Conservation (phyloP, 2,113 vertebrate species). For the Caranx melampygus region DNA sequence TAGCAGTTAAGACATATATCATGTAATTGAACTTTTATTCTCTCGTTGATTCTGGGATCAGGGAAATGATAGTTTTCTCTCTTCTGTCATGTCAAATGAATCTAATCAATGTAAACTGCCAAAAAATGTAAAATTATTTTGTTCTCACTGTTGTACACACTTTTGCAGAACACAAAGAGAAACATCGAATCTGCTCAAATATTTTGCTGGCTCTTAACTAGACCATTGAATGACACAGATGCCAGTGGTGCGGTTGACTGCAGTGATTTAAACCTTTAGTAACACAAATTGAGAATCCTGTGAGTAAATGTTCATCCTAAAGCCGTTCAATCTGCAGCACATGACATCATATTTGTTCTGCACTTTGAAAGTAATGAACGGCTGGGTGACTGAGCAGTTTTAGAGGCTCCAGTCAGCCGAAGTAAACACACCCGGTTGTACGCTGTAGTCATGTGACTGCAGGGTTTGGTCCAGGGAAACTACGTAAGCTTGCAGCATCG, state of each 20-base stretch:
- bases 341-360: constrained; percentile 45
- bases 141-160: too few species aligned
- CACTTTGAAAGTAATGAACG: constrained; percentile 45
- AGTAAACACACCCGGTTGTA: constrained; percentile 65
- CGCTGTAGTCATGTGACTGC: constrained; percentile 61
- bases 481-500: constrained; percentile 61
- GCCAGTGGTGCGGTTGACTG: background rate
- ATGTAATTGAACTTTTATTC: background rate
- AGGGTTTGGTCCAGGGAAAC: constrained; percentile 55
- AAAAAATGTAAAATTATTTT: background rate
- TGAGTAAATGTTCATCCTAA: constrained; percentile 9
- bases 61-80: background rate
- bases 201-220: background rate
- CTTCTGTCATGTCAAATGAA: background rate
- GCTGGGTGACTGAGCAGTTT: constrained; percentile 61
- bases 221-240: constrained; percentile 5
- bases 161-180: background rate
- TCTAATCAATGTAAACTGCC: background rate
- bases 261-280: background rate
- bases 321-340: constrained; percentile 18
- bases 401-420: constrained; percentile 47
- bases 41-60: background rate
- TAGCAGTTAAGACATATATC: background rate
- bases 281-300: constrained; percentile 6
- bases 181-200: background rate